These are phyloP conservation scores for Engystomops pustulosus DNA, from an alignment of 2,113 vertebrate species.

Conservation along the genomic window DNA sequence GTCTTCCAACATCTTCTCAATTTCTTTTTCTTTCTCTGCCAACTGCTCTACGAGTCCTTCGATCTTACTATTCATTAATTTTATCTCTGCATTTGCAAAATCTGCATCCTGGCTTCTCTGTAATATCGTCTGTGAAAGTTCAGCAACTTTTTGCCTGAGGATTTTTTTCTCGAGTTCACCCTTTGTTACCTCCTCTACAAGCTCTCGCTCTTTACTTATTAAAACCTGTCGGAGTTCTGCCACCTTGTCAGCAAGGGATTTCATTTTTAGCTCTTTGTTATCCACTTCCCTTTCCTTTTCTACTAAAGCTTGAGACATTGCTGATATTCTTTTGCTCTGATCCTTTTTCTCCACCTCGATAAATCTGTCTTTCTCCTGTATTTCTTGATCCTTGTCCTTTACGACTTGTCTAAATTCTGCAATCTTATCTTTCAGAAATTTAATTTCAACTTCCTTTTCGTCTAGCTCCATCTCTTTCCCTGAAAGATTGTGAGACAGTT, in stretches of 20 bases:
- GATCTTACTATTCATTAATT: background rate
- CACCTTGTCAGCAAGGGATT: slow-evolving; percentile 2
- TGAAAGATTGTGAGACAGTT: slow-evolving; percentile 59
- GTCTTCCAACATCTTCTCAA: background rate
- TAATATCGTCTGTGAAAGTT: slow-evolving; percentile 13
- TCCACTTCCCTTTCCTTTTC: slow-evolving; percentile 8
- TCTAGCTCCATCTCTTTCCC: slow-evolving; percentile 59
- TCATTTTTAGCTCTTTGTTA: slow-evolving; percentile 10
- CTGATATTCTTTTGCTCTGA: slow-evolving; percentile 4
- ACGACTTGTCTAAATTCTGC: slow-evolving; percentile 61
- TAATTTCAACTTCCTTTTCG: slow-evolving; percentile 51
- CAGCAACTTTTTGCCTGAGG: background rate
- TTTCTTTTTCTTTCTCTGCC: slow-evolving; percentile 6
- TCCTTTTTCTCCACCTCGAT: slow-evolving; percentile 58
- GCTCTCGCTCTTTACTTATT: slow-evolving; percentile 3
- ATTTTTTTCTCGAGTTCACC: background rate
- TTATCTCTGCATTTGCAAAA: background rate
- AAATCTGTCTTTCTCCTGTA: slow-evolving; percentile 52
- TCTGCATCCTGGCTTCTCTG: background rate
- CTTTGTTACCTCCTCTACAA: slow-evolving; percentile 51
- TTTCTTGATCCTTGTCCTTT: slow-evolving; percentile 25
- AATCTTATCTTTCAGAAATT: slow-evolving; percentile 51
- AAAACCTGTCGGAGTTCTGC: background rate
- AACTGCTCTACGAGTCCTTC: background rate
- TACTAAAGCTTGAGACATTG: slow-evolving; percentile 28